Percentiles rank a stretch among this genome's conserved stretches.
phyloP scores from a whole-genome alignment of 2,113 vertebrate species.

The Notothenia coriiceps region DNA sequence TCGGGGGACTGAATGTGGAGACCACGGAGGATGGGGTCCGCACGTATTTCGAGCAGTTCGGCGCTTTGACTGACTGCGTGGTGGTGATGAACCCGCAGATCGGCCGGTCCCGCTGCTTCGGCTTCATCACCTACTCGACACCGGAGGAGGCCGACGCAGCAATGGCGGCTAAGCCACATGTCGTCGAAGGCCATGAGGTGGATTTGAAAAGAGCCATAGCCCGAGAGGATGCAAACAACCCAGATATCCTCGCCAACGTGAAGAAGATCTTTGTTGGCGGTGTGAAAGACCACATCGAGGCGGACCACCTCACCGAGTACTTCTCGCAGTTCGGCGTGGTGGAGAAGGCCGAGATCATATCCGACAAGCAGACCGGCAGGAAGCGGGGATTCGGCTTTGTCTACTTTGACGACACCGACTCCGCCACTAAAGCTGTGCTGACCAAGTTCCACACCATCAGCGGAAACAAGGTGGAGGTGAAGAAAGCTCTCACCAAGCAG shows the following conservation, averaged over 20 bases:
- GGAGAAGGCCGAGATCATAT: slow-evolving; percentile 96
- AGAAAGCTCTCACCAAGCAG: slow-evolving; percentile 93
- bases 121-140: slow-evolving; percentile 94
- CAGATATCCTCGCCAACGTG: slow-evolving; percentile 95
- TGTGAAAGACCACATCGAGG: slow-evolving; percentile 93
- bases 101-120: slow-evolving; percentile 91
- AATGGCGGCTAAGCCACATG: slow-evolving; percentile 95
- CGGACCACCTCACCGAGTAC: slow-evolving; percentile 91
- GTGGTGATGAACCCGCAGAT: slow-evolving; percentile 78
- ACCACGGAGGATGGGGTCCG: slow-evolving; percentile 94
- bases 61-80: slow-evolving; percentile 79
- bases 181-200: slow-evolving; percentile 93
- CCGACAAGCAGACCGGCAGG: slow-evolving; percentile 95
- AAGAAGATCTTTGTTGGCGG: slow-evolving; percentile 99
- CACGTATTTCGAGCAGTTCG: slow-evolving; percentile 93
- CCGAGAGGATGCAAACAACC: slow-evolving; percentile 92
- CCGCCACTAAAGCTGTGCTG: slow-evolving; percentile 94
- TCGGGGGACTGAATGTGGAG: slow-evolving; percentile 95
- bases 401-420: slow-evolving; percentile 94
- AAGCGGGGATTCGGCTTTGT: slow-evolving; percentile 97
- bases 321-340: slow-evolving; percentile 94
- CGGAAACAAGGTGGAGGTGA: slow-evolving; percentile 94
- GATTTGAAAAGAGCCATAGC: slow-evolving; percentile 95
- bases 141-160: slow-evolving; percentile 95
- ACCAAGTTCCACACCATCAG: slow-evolving; percentile 93